These are phyloP conservation scores for Heptranchias perlo DNA, from an alignment of 2,113 vertebrate genomes.

Conservation along the genomic window DNA sequence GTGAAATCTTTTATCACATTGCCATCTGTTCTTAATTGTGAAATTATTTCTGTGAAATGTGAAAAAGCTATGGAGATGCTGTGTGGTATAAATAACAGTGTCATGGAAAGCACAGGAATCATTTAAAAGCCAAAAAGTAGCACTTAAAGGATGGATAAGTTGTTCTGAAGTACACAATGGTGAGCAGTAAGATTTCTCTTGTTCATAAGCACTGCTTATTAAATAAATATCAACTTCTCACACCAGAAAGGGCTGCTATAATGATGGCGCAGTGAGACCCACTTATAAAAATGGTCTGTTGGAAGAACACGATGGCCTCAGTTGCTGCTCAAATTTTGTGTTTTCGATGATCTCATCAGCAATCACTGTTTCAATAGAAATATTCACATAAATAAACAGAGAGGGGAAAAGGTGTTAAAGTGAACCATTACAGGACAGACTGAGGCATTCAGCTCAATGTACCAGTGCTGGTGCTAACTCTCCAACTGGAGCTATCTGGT, in stretches of 20 bases:
- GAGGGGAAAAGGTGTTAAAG: not conserved
- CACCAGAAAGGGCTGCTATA: not conserved
- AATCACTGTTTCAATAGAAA: not conserved
- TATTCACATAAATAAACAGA: not conserved
- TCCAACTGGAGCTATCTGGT: not conserved
- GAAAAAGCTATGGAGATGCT: not conserved
- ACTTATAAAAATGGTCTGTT: not conserved
- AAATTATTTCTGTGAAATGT: not conserved
- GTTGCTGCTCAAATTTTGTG: not conserved
- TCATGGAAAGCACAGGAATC: not conserved
- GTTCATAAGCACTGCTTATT: not conserved
- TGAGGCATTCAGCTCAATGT: not conserved
- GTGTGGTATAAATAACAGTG: slow-evolving; percentile 13
- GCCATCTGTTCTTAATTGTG: slow-evolving; percentile 17
- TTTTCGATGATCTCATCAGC: not conserved
- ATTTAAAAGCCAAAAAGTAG: slow-evolving; percentile 8
- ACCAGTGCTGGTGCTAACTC: not conserved
- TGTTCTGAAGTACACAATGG: not conserved
- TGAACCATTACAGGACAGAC: not conserved
- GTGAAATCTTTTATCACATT: slow-evolving; percentile 16
- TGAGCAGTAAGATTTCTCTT: not conserved
- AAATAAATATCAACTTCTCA: not conserved
- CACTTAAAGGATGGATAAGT: not conserved
- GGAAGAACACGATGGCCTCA: not conserved
- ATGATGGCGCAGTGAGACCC: not conserved